phyloP scores from a whole-genome alignment of 92 coral and sea anemone genomes.

The Parazoanthus swiftii region DNA sequence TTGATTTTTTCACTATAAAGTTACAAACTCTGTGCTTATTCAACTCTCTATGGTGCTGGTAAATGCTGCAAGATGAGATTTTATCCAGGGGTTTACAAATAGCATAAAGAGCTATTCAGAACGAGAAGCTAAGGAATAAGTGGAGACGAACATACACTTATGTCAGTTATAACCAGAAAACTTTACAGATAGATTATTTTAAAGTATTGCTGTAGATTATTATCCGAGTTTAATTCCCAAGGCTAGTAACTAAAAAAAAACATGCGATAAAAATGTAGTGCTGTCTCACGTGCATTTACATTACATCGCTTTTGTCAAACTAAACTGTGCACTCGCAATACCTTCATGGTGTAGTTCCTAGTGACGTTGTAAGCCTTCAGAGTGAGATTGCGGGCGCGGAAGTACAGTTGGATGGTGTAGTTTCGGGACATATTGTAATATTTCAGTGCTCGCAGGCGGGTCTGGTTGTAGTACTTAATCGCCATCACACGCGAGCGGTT shows the following conservation, averaged over 20 bases:
- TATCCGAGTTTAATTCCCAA: too few species aligned
- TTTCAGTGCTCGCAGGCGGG: slow-evolving; percentile 56
- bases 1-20: not conserved
- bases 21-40: not conserved
- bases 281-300: not conserved
- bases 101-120: too few species aligned
- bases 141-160: too few species aligned
- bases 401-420: slow-evolving; percentile 54
- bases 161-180: too few species aligned
- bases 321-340: not conserved
- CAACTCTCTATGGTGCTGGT: not conserved
- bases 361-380: slow-evolving; percentile 32
- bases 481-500: slow-evolving; percentile 45
- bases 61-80: not conserved
- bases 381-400: slow-evolving; percentile 34
- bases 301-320: not conserved
- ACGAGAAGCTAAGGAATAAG: too few species aligned
- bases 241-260: too few species aligned
- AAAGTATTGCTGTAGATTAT: too few species aligned
- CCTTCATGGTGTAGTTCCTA: slow-evolving; percentile 32
- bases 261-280: not conserved
- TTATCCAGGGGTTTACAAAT: too few species aligned
- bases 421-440: slow-evolving; percentile 65
- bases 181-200: too few species aligned
- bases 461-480: slow-evolving; percentile 54